Percentiles rank a stretch among this genome's conserved stretches.
Conservation (phyloP, 2,113 vertebrate species). For the Amphiprion percula region DNA sequence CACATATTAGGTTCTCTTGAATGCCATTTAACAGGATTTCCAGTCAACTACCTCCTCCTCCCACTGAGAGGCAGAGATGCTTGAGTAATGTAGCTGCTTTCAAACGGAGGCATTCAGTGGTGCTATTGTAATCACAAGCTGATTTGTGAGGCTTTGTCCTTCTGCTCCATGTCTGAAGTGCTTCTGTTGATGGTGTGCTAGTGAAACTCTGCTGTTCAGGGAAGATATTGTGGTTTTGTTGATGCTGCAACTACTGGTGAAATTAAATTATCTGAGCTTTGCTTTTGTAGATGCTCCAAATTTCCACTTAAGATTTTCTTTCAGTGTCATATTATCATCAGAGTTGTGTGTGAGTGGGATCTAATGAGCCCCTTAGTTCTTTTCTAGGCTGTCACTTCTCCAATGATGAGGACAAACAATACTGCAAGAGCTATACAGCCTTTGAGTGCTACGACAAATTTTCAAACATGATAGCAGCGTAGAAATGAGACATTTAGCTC, state of each 20-base stretch:
- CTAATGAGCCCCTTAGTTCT: not conserved
- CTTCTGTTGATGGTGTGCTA: not conserved
- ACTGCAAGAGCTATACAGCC: too few species aligned
- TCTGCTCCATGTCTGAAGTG: conserved; percentile 3
- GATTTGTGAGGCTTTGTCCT: conserved; percentile 18
- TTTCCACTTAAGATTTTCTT: not conserved
- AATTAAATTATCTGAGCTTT: not conserved
- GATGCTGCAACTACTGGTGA: not conserved
- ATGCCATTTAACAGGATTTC: conserved; percentile 31
- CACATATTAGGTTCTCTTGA: conserved; percentile 29
- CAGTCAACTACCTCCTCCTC: conserved; percentile 24
- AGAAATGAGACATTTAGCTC: too few species aligned
- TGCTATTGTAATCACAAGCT: not conserved
- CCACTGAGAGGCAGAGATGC: conserved; percentile 6
- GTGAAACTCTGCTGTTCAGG: not conserved
- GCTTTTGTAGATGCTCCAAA: not conserved
- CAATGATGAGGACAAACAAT: not conserved
- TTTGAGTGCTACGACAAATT: not conserved
- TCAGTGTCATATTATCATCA: not conserved
- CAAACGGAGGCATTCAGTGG: not conserved
- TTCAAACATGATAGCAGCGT: too few species aligned
- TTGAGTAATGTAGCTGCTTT: conserved; percentile 12
- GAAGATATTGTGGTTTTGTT: not conserved
- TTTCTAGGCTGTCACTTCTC: not conserved
- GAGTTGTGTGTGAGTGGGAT: not conserved